Base-by-base conservation (phyloP, 2,888 invertebrate genomes). In the Macaria liturata region DNA sequence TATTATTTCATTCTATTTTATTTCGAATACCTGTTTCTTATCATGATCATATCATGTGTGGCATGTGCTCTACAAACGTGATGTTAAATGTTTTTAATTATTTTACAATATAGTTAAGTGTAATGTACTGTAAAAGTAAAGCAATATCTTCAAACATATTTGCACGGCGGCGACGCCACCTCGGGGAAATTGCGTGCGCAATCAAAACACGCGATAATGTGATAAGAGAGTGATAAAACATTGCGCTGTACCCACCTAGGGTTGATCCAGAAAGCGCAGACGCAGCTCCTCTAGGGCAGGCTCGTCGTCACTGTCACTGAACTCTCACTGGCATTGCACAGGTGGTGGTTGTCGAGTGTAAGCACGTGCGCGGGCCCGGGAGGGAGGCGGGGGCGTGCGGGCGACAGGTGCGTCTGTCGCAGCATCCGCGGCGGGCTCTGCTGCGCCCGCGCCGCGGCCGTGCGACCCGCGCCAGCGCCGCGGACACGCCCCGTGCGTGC, bases 391-490 rank as follows among this genome's bases (percentile, higher is more conserved):
- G 49, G 63, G 68, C 61, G 68, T 73, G 75, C 42, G 9, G 9
- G 42, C 37, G 76, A 81, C 85, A 86, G 83, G 89, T 88, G 86
- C 81, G 88, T 72, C 68, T 77, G 81, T 79, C 84, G 83, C 90
- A 90, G 89, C 90, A 86, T 90, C 89, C 85, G 81, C 81, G 74
- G 77, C 83, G 81, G 81, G 82, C 76, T 87, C 76, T 90, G 51
- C 9, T 32, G 89, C 69, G 68, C 67, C 56, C 65, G 72, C 73
- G 68, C 65, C 49, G 54, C 47, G 32, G 32, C 50, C 49, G 44
- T 43, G 39, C 50, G 43, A 20, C 31, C 20, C 32, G 34, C 20
- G 62, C 66, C 62, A 65, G 65, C 61, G 50, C 45, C 48, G 30
- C 61, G 70, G 78, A 76, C 87, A 81, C 84, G 86, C 84, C 83